Evolutionary conservation across 2,797 vertebrate genomes (phyloP), one percentile per base, ranked within the genome.

Genomic region (Buceros bicornis): DNA sequence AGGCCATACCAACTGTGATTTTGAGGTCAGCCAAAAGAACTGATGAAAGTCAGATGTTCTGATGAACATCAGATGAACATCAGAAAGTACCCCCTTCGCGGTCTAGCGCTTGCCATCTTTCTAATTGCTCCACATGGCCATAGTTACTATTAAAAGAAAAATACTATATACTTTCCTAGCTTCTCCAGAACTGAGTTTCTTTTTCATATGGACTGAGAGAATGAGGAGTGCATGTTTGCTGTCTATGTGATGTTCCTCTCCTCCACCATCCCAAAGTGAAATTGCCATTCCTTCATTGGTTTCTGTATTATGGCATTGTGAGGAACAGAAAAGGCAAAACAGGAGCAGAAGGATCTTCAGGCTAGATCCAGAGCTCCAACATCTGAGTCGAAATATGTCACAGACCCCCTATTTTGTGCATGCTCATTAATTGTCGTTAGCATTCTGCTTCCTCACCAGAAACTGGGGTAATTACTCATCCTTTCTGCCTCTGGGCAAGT

Each of bases 91-190:
- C 17, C 17, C 28, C 25, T 77, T 72, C 15, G 29, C 8, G 5
- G 37, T 58, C 69, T 85, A 72, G 78, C 40, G 35, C 28, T 94
- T 87, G n/a, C 24, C 8, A 25, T 84, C 40, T 73, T 87, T 90
- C 87, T 84, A 73, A 67, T 89, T 84, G 64, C 33, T 53, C 47
- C 48, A 69, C 48, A 16, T 7, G 7, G 14, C 13, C 31, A 18
- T 40, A 73, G 60, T 91, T 90, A 64, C 87, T 76, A 79, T 45
- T 62, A 78, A 88, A 95, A 90, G 51, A 45, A 87, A 81, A 74
- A 82, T 50, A 91, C 20, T 56, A 82, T 71, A 85, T 85, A n/a
- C 4, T 85, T 74, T 40, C 19, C 31, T 69, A 31, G 19, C 61
- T 82, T 24, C 10, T 35, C 66, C 57, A 86, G 50, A 85, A 61